Conservation (phyloP, 2,797 vertebrate genomes). For the Spea hammondii region DNA sequence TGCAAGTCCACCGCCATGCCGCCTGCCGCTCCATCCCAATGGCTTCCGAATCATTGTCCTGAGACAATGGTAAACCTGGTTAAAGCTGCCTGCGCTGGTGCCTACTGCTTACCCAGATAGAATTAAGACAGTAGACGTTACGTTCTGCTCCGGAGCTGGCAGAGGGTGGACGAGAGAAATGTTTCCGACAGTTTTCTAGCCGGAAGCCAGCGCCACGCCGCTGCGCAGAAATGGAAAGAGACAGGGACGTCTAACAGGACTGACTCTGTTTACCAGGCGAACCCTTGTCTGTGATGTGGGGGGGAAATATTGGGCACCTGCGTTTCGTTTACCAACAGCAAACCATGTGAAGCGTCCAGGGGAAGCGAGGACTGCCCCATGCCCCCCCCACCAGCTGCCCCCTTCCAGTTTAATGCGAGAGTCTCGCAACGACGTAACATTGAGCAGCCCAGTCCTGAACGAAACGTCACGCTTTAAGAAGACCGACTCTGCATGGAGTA, state of each 20-base stretch:
- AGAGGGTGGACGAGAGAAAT: constrained; percentile 18
- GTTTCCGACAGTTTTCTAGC: constrained; percentile 34
- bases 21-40: too few relatives aligned
- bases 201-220: constrained; percentile 36
- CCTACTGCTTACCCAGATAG: not conserved
- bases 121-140: constrained; percentile 13
- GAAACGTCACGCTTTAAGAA: too few relatives aligned
- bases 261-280: constrained; percentile 33
- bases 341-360: not conserved
- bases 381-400: too few relatives aligned
- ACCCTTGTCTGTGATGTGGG: not conserved
- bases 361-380: not conserved
- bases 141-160: not conserved
- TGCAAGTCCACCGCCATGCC: too few relatives aligned
- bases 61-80: too few relatives aligned
- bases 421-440: too few relatives aligned
- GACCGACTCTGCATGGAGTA: too few relatives aligned
- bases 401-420: too few relatives aligned
- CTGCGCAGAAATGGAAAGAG: constrained; percentile 34
- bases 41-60: too few relatives aligned
- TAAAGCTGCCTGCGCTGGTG: too few relatives aligned
- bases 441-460: too few relatives aligned
- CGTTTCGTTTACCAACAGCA: constrained; percentile 11
- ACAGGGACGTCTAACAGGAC: constrained; percentile 41
- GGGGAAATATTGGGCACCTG: constrained; percentile 25